These are phyloP conservation scores for Acleris holmiana DNA, from an alignment of 2,888 invertebrate species.

Conservation along the genomic window DNA sequence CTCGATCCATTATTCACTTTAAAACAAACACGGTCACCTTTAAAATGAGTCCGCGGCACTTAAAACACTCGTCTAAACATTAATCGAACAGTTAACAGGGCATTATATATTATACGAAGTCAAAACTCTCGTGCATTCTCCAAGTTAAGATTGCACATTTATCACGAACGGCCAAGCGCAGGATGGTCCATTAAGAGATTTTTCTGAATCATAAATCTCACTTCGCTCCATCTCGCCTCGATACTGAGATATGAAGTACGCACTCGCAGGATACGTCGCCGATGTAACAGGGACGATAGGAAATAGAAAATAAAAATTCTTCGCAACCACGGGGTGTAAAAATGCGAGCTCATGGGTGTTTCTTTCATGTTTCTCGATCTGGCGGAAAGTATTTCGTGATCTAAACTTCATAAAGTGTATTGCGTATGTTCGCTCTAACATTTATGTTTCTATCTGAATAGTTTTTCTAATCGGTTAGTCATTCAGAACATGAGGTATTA, in stretches of 20 bases:
- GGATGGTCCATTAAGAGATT: slow-evolving; percentile 82
- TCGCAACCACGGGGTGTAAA: slow-evolving; percentile 27
- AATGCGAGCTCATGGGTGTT: slow-evolving; percentile 25
- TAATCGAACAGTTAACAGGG: slow-evolving; percentile 67
- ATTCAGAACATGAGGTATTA: too few species aligned
- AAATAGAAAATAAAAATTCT: slow-evolving; percentile 38
- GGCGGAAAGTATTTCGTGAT: slow-evolving; percentile 17
- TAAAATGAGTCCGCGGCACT: slow-evolving; percentile 28
- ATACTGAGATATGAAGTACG: slow-evolving; percentile 77
- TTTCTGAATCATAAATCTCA: slow-evolving; percentile 83
- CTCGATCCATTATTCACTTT: slow-evolving; percentile 32
- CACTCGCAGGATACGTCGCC: slow-evolving; percentile 49
- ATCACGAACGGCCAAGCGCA: slow-evolving; percentile 77
- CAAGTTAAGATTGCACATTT: slow-evolving; percentile 83
- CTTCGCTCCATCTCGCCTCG: slow-evolving; percentile 78
- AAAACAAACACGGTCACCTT: slow-evolving; percentile 32
- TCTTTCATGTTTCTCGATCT: slow-evolving; percentile 18
- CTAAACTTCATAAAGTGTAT: background rate
- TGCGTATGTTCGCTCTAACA: background rate
- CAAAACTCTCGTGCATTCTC: slow-evolving; percentile 81
- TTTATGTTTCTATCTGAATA: too few species aligned
- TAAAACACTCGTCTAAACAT: slow-evolving; percentile 47
- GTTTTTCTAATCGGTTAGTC: too few species aligned
- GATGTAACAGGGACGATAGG: slow-evolving; percentile 30
- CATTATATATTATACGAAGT: slow-evolving; percentile 77